Conservation (phyloP, 2,888 invertebrate species). For the Drosophila histrio region DNA sequence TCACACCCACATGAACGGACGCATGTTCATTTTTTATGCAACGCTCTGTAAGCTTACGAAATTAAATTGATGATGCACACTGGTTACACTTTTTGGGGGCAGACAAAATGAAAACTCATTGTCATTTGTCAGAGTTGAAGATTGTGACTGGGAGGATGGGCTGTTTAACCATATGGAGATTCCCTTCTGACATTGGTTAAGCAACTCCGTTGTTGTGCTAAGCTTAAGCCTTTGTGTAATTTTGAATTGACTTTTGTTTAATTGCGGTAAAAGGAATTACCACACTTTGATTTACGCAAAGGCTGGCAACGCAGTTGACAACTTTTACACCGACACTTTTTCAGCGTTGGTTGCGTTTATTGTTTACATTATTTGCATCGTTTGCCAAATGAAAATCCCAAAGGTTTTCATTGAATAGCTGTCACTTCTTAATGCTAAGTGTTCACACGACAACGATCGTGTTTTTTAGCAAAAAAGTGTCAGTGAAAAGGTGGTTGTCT, state of each 20-base stretch:
- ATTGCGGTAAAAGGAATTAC: slow-evolving; percentile 37
- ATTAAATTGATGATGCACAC: slow-evolving; percentile 74
- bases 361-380: no score
- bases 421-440: no score
- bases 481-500: no score
- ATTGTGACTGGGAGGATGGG: background rate
- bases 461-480: no score
- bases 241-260: slow-evolving; percentile 73
- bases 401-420: no score
- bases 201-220: slow-evolving; percentile 25
- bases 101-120: slow-evolving; percentile 68
- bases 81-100: slow-evolving; percentile 18
- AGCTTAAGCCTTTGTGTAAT: slow-evolving; percentile 60
- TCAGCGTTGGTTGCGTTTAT: no score
- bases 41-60: slow-evolving; percentile 71
- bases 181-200: slow-evolving; percentile 23
- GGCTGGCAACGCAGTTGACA: no score
- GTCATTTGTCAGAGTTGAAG: slow-evolving; percentile 35
- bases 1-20: slow-evolving; percentile 56
- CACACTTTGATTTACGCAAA: slow-evolving; percentile 4
- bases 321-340: no score
- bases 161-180: slow-evolving; percentile 42
- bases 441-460: no score
- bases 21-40: slow-evolving; percentile 74
- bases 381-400: no score